These are phyloP conservation scores for Pilophorus perplexus DNA, from an alignment of 2,888 invertebrate species.

Conservation along the genomic window DNA sequence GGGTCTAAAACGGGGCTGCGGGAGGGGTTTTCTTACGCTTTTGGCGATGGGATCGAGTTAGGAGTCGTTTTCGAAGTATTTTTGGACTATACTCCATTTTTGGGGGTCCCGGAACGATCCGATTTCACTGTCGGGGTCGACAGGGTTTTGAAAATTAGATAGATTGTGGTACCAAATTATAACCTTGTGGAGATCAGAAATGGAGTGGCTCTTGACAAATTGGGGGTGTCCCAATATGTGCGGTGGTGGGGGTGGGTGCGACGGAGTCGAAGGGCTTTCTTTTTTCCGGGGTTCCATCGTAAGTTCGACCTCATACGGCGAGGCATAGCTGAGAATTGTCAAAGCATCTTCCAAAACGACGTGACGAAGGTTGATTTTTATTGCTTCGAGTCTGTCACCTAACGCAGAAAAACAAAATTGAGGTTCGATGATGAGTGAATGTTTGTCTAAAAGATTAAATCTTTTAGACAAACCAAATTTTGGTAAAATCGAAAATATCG, in stretches of 20 bases:
- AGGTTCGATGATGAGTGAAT: no score
- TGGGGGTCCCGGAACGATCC: no score
- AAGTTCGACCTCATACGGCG: conserved; percentile 82
- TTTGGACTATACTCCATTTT: no score
- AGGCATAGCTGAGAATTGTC: conserved; percentile 84
- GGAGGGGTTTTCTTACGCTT: no score
- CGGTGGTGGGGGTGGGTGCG: conserved; percentile 52
- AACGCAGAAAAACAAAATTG: conserved; percentile 49
- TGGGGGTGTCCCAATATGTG: conserved; percentile 65
- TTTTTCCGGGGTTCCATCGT: conserved; percentile 63
- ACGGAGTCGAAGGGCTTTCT: neutral
- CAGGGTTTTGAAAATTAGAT: no score
- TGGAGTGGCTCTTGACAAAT: conserved; percentile 72
- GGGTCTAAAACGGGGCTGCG: no score
- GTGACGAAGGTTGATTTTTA: conserved; percentile 82
- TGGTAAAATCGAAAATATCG: no score
- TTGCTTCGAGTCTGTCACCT: conserved; percentile 85
- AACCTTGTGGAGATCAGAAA: conserved; percentile 71
- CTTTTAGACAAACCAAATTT: neutral
- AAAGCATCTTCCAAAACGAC: conserved; percentile 89
- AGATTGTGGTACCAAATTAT: no score
- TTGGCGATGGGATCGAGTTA: no score
- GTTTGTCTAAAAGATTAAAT: neutral
- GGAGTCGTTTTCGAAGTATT: no score
- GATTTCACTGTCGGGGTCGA: no score